Conservation (phyloP, 2,113 vertebrate genomes). For the Rhabdomys dilectus region DNA sequence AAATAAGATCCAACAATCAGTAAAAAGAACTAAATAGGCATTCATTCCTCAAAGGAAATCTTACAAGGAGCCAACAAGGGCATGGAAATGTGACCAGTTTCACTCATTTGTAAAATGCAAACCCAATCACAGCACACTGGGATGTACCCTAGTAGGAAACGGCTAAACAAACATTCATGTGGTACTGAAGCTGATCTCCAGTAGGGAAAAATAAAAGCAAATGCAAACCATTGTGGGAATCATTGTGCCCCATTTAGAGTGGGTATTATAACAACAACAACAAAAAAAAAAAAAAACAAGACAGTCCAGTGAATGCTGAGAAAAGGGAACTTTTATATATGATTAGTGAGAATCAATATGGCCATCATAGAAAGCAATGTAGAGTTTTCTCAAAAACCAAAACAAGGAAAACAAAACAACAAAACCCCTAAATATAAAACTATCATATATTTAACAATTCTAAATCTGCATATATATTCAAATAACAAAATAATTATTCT, state of each 20-base stretch:
- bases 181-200: neutral
- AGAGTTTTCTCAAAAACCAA: neutral
- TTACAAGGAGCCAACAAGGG: neutral
- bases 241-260: neutral
- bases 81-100: neutral
- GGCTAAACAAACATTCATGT: neutral
- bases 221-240: neutral
- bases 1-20: neutral
- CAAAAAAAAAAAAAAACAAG: neutral
- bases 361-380: neutral
- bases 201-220: neutral
- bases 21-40: neutral
- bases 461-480: neutral
- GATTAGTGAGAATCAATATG: neutral
- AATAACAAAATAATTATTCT: neutral
- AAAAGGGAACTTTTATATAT: neutral
- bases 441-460: neutral
- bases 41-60: neutral
- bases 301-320: neutral
- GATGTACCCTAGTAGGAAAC: neutral
- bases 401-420: neutral
- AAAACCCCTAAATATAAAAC: neutral
- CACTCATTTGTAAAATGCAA: neutral
- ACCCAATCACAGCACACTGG: neutral
- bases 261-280: neutral